phyloP scores from a whole-genome alignment of 2,113 vertebrate species.

The Macquaria australasica region DNA sequence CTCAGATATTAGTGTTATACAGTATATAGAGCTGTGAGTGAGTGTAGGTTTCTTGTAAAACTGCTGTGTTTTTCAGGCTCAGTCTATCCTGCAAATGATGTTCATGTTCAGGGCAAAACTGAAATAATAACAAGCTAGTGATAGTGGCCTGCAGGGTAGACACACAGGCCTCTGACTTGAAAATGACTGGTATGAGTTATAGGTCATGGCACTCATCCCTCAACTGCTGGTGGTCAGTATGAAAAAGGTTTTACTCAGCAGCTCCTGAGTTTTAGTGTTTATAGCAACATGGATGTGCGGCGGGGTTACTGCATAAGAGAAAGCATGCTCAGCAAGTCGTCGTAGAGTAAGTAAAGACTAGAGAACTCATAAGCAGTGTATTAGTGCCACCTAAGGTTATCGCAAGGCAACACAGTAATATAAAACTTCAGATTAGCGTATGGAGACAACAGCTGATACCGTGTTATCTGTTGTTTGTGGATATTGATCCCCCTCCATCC shows the following conservation, averaged over 20 bases:
- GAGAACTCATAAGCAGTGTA: conserved; percentile 8
- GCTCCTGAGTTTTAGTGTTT: not conserved
- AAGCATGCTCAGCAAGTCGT: not conserved
- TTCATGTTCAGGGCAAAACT: not conserved
- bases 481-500: not conserved
- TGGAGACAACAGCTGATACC: not conserved
- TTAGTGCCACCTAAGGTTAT: conserved; percentile 29
- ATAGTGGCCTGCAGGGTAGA: not conserved
- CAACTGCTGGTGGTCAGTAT: not conserved
- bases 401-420: not conserved
- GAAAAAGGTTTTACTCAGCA: conserved; percentile 18
- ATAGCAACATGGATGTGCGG: conserved; percentile 11
- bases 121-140: not conserved
- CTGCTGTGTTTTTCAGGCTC: not conserved
- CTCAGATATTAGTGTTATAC: not conserved
- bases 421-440: not conserved
- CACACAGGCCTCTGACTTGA: not conserved
- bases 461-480: not conserved
- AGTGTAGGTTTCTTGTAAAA: not conserved
- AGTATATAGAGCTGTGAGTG: not conserved
- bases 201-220: not conserved
- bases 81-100: not conserved
- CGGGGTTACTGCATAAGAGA: not conserved
- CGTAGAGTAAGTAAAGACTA: not conserved
- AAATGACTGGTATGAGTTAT: not conserved